A percentile compares a stretch with the other conserved stretches of the same genome.
phyloP scores from a whole-genome alignment of 2,797 vertebrate genomes.

The Gallinago nigripennis region DNA sequence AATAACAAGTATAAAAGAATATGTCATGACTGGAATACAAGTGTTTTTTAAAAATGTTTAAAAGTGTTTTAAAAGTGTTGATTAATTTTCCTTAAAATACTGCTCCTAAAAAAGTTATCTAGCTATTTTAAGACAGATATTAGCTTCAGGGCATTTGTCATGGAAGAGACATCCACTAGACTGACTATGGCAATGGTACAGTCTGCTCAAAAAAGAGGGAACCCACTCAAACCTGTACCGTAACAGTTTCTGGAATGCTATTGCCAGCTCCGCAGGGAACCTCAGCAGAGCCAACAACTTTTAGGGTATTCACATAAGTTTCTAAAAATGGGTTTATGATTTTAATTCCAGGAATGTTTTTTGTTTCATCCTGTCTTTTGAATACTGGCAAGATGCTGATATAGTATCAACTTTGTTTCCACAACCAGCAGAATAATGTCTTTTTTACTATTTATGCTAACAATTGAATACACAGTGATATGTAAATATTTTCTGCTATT shows the following conservation, averaged over 20 bases:
- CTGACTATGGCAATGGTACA: not conserved
- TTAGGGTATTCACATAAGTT: not conserved
- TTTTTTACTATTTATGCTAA: not conserved
- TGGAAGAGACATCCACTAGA: not conserved
- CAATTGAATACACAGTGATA: not conserved
- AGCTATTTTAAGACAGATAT: not conserved
- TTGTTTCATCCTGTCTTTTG: not conserved
- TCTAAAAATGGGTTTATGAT: not conserved
- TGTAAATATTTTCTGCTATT: not conserved
- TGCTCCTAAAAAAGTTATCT: not conserved
- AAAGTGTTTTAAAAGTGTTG: not conserved
- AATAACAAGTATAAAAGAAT: accelerated
- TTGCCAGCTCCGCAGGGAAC: not conserved
- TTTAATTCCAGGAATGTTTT: not conserved
- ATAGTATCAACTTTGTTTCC: not conserved
- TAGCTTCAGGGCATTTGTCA: not conserved
- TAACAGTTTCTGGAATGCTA: not conserved
- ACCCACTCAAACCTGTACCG: not conserved
- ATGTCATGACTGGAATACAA: accelerated
- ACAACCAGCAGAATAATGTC: not conserved
- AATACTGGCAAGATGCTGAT: not conserved
- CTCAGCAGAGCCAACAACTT: not conserved
- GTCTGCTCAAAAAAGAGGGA: not conserved
- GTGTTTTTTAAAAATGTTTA: too few species aligned
- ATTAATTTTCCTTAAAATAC: not conserved